Conservation (phyloP, 2,113 vertebrate genomes). For the Phocoena sinus region DNA sequence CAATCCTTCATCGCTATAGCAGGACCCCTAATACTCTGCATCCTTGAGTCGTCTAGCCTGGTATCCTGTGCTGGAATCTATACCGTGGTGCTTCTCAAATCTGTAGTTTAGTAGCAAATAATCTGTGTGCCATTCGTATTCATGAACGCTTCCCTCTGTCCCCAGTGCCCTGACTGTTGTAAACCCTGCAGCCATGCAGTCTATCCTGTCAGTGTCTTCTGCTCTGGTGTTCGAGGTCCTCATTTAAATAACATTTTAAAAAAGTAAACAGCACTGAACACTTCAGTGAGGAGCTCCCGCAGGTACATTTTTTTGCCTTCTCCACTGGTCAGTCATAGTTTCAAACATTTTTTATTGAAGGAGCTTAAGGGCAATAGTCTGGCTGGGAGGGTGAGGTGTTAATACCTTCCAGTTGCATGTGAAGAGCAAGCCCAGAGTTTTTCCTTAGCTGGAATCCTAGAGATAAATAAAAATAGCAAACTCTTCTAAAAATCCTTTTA, state of each 20-base stretch:
- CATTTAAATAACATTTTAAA: neutral
- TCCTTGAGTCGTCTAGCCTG: neutral
- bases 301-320: neutral
- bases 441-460: neutral
- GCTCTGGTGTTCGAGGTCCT: neutral
- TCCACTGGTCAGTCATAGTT: neutral
- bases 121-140: rapidly evolving
- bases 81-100: neutral
- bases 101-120: neutral
- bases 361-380: neutral
- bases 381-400: neutral
- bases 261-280: neutral
- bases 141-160: neutral
- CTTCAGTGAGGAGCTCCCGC: neutral
- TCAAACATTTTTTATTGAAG: neutral
- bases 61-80: neutral
- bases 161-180: neutral
- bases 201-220: neutral
- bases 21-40: rapidly evolving
- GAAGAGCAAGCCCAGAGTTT: neutral
- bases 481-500: neutral
- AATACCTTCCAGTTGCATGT: neutral
- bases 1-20: neutral
- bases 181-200: neutral
- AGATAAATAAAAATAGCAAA: neutral